Evolutionary conservation across 2,797 vertebrate species (phyloP).

Genomic region (Lagocephalus sceleratus): DNA sequence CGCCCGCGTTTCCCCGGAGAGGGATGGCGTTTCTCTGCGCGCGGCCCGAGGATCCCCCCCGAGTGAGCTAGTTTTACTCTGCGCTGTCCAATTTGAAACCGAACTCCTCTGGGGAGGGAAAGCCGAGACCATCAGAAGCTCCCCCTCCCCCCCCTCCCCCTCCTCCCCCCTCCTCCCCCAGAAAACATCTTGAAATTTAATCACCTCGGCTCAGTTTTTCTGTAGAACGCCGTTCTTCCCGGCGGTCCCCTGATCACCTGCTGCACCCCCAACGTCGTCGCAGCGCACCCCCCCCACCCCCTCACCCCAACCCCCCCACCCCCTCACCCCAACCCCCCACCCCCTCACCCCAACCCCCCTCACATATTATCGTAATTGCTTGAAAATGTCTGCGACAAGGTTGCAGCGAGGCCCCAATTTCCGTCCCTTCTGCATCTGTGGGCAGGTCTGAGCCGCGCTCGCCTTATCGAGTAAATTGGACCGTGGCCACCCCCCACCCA

Average conservation of each 20-base stretch:
- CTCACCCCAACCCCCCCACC: too few species aligned
- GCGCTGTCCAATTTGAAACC: constrained; percentile 60
- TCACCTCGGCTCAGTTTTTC: constrained; percentile 29
- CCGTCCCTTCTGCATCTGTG: constrained; percentile 51
- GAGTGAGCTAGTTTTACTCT: constrained; percentile 58
- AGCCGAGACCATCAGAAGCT: constrained; percentile 45
- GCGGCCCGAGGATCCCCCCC: constrained; percentile 41
- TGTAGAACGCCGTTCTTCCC: background rate
- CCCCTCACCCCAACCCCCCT: too few species aligned
- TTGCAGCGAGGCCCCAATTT: background rate
- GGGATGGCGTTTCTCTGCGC: constrained; percentile 51
- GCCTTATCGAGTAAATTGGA: constrained; percentile 80
- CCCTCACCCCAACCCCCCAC: too few species aligned
- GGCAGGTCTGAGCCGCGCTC: constrained; percentile 68
- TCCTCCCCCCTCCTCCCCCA: constrained; percentile 7
- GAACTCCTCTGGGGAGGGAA: constrained; percentile 45
- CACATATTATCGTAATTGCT: constrained; percentile 47
- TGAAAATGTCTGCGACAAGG: background rate
- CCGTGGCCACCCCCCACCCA: constrained; percentile 56
- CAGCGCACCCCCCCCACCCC: too few species aligned
- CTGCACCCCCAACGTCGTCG: constrained; percentile 21
- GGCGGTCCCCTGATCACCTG: background rate
- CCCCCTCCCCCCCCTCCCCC: background rate
- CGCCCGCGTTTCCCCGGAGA: constrained; percentile 20
- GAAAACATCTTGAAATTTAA: constrained; percentile 51